Base-by-base conservation (phyloP, 2,797 vertebrate genomes). In the Pteropus rufus region DNA sequence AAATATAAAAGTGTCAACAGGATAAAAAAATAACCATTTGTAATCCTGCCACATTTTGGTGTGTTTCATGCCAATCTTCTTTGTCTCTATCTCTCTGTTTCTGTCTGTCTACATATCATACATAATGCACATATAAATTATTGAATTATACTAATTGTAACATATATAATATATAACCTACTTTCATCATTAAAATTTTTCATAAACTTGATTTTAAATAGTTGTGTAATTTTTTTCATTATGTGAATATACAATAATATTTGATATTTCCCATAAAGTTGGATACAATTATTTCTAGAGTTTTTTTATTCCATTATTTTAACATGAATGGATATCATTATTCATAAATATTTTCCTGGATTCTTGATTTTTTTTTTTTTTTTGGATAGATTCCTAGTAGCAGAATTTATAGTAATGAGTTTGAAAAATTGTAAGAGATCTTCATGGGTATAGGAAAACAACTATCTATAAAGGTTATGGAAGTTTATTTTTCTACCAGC, bases 21-120 rank as follows among this genome's bases (percentile, higher is more conserved):
- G 88, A 85, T 85, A 96, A 90, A 93, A 73, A 69, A 76, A 82
- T 89, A 92, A 49, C 69, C 9, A 67, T 34, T 81, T 95, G 49
- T 89, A 89, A 97, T 92, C 16, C 62, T 96, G n/a, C 36, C 16
- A 67, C 6, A 0, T 86, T 72, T 46, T 67, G 29, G 19, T 52
- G 0, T 73, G 5, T 87, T 90, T 93, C 12, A 31, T 31, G 41
- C 15, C 21, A 58, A 16, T 44, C 10, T 6, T 93, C 31, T 58
- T 52, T 77, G 8, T 75, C 21, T 84, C n/a, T 52, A 18, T 76
- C 19, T 44, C 4, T 82, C 19, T 77, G 4, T 83, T 7, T 73
- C 44, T 64, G 7, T 56, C 16, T 88, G 52, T 56, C 19, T 6
- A 54, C 41, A 12, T 46, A 79, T 64, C 23, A 80, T 70, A 76